phyloP scores from a whole-genome alignment of 2,888 invertebrate genomes.

The Neoscelio sp. region DNA sequence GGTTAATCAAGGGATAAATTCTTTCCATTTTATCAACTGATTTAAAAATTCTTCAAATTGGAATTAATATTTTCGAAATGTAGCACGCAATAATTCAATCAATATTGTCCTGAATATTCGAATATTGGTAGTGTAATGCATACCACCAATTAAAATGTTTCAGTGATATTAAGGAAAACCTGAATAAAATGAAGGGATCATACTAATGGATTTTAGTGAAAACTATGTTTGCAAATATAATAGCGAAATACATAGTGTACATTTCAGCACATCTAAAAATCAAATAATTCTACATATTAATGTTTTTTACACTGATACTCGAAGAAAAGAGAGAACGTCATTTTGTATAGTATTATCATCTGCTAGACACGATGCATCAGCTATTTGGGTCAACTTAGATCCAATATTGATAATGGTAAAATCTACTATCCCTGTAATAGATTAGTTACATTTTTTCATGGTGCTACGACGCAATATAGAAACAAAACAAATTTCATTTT shows the following conservation, averaged over 20 bases:
- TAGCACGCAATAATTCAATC: too few relatives aligned
- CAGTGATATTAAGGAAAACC: not conserved
- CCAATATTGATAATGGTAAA: conserved; percentile 4
- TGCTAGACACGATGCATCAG: conserved; percentile 3
- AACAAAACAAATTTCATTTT: too few relatives aligned
- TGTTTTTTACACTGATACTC: not conserved
- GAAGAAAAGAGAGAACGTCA: not conserved
- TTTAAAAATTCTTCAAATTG: too few relatives aligned
- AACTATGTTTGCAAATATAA: conserved; percentile 16
- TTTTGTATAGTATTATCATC: not conserved
- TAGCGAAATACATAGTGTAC: conserved; percentile 9
- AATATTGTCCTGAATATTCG: too few relatives aligned
- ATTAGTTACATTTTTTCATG: too few relatives aligned
- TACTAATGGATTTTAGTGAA: conserved; percentile 8
- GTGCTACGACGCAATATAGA: too few relatives aligned
- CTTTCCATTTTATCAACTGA: too few relatives aligned
- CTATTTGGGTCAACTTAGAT: conserved; percentile 2
- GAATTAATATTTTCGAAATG: too few relatives aligned
- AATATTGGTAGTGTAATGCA: too few relatives aligned
- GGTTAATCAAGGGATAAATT: too few relatives aligned
- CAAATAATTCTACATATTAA: conserved; percentile 6
- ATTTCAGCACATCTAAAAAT: conserved; percentile 6
- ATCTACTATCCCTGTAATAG: too few relatives aligned
- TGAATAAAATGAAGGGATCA: not conserved
- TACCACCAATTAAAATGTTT: not conserved